Percentiles rank a stretch among this genome's conserved stretches.
These are phyloP conservation scores for Microcaecilia unicolor DNA, from an alignment of 2,797 vertebrate genomes.

Conservation along the genomic window DNA sequence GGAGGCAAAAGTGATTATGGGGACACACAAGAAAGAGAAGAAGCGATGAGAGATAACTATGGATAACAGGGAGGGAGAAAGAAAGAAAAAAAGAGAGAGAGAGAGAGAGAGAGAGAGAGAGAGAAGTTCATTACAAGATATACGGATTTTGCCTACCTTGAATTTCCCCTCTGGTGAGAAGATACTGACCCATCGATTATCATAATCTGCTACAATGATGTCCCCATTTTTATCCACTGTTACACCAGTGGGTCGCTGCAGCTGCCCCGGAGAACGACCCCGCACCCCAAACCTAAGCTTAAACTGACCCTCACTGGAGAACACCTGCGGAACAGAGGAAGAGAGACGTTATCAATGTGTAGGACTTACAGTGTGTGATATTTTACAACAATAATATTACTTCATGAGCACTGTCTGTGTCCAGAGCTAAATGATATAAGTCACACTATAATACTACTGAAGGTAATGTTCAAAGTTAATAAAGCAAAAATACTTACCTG, in stretches of 20 bases:
- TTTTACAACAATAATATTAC: too few relatives aligned
- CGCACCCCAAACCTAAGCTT: conserved; percentile 88
- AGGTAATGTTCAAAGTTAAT: too few relatives aligned
- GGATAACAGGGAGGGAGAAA: background rate
- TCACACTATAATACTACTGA: too few relatives aligned
- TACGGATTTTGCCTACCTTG: conserved; percentile 69
- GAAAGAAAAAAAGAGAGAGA: background rate
- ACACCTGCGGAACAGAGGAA: conserved; percentile 54
- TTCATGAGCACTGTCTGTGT: too few relatives aligned
- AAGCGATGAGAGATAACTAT: background rate
- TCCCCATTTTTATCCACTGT: conserved; percentile 85
- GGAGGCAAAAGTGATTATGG: too few relatives aligned
- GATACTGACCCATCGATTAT: conserved; percentile 97
- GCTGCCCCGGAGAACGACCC: conserved; percentile 88
- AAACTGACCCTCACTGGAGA: conserved; percentile 91
- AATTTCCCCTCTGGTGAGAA: conserved; percentile 93
- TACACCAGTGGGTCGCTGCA: conserved; percentile 87
- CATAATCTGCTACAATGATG: conserved; percentile 89
- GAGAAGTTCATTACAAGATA: too few relatives aligned
- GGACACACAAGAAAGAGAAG: background rate
- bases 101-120: background rate
- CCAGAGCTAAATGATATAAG: too few relatives aligned
- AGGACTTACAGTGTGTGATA: too few relatives aligned
- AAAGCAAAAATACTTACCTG: too few relatives aligned
- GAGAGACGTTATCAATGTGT: too few relatives aligned